Evolutionary conservation across 2,113 vertebrate genomes (phyloP).

Genomic region (Elaphurus davidianus): DNA sequence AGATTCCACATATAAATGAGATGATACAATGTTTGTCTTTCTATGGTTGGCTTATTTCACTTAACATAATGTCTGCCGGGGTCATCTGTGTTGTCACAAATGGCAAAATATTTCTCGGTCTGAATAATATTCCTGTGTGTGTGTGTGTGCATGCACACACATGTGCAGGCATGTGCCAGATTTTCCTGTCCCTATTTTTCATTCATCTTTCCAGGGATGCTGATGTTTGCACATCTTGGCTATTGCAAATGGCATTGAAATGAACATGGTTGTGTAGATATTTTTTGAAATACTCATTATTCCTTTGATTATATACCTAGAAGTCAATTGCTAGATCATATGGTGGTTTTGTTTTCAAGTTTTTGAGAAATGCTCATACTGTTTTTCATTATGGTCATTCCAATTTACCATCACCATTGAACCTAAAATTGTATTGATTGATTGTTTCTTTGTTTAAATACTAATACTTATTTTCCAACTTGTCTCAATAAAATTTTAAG

Average conservation of each 20-base stretch:
- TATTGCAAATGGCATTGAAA: not conserved
- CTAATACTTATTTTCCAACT: not conserved
- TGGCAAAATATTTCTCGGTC: not conserved
- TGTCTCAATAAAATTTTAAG: not conserved
- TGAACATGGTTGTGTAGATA: not conserved
- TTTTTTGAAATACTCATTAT: not conserved
- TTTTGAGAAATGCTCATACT: not conserved
- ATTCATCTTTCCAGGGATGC: not conserved
- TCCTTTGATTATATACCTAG: not conserved
- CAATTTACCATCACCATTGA: not conserved
- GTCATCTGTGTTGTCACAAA: not conserved
- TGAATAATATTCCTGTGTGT: not conserved
- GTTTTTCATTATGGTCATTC: not conserved
- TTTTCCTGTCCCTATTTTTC: not conserved
- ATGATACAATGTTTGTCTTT: not conserved
- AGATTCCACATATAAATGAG: not conserved
- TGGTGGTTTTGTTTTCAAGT: not conserved
- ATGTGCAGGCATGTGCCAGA: not conserved
- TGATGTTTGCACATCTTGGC: not conserved
- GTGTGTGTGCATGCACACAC: fast-evolving
- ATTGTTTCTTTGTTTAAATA: not conserved
- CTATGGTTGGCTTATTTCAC: not conserved
- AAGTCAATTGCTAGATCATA: not conserved
- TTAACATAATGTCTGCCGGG: not conserved
- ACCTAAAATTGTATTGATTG: not conserved